Conservation (phyloP, 2,888 invertebrate species). For the Lepidocyrtinus sp. region DNA sequence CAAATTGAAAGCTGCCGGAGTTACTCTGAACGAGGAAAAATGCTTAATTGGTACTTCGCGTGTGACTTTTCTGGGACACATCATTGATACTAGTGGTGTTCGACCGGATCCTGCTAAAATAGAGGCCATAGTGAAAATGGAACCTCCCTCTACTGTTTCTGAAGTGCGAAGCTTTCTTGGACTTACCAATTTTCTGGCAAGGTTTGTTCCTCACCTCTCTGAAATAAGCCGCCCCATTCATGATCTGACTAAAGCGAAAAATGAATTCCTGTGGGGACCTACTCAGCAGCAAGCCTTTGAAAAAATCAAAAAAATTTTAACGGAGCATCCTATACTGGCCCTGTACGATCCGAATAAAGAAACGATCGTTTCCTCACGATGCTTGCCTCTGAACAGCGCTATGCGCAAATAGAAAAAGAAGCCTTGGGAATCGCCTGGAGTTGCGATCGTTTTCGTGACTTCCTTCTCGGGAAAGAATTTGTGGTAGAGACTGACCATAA, state of each 20-base stretch:
- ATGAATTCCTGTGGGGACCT: conserved; percentile 25
- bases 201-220: conserved; percentile 1
- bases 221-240: conserved; percentile 19
- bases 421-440: conserved; percentile 11
- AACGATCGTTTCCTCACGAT: conserved; percentile 13
- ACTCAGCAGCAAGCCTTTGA: conserved; percentile 23
- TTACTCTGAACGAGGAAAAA: too few species aligned
- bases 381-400: conserved; percentile 12
- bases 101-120: conserved; percentile 15
- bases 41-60: too few species aligned
- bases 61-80: conserved; percentile 24
- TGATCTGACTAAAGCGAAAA: neutral
- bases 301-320: conserved; percentile 11
- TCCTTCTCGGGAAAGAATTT: conserved; percentile 16
- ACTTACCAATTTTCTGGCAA: conserved; percentile 26
- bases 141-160: conserved; percentile 16
- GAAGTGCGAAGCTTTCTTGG: conserved; percentile 29
- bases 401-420: conserved; percentile 19
- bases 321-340: conserved; percentile 7
- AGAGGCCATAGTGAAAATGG: conserved; percentile 15
- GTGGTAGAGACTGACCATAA: conserved; percentile 21
- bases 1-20: too few species aligned
- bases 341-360: conserved; percentile 8
- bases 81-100: neutral
- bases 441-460: neutral